phyloP scores from a whole-genome alignment of 2,797 vertebrate species.

The Catamblyrhynchus diadema region DNA sequence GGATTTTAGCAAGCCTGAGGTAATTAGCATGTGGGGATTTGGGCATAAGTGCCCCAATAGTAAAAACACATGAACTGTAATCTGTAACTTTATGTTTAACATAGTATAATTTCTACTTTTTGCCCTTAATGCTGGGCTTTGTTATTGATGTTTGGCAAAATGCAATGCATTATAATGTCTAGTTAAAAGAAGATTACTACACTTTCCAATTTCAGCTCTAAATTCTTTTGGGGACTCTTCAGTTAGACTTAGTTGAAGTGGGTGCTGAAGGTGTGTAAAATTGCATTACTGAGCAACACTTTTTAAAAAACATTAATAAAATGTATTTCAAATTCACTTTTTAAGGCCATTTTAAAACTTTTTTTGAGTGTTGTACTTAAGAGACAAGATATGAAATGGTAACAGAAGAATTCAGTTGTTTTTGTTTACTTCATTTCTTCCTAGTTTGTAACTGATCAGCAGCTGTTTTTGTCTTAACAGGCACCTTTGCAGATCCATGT shows the following conservation, averaged over 20 bases:
- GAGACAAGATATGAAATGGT: not conserved
- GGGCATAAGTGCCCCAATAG: not conserved
- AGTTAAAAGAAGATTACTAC: rapidly evolving
- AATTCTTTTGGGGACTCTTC: not conserved
- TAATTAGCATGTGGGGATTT: conserved; percentile 59
- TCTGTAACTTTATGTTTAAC: not conserved
- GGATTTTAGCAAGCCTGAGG: conserved; percentile 97
- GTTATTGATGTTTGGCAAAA: not conserved
- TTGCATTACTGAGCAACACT: not conserved
- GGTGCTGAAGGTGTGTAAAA: not conserved
- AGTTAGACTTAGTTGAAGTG: not conserved
- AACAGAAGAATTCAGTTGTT: not conserved
- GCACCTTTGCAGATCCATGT: conserved; percentile 88
- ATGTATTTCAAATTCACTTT: not conserved
- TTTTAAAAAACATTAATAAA: not conserved
- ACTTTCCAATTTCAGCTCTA: not conserved
- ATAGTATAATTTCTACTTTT: not conserved
- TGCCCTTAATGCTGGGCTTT: not conserved
- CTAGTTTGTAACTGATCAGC: not conserved
- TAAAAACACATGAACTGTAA: not conserved
- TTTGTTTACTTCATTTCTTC: not conserved
- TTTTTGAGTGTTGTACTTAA: rapidly evolving
- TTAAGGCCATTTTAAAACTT: not conserved
- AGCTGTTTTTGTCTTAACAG: conserved; percentile 68
- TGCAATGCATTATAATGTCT: not conserved